Evolutionary conservation across 2,888 invertebrate genomes (phyloP).

Genomic region (Tridacna crocea): DNA sequence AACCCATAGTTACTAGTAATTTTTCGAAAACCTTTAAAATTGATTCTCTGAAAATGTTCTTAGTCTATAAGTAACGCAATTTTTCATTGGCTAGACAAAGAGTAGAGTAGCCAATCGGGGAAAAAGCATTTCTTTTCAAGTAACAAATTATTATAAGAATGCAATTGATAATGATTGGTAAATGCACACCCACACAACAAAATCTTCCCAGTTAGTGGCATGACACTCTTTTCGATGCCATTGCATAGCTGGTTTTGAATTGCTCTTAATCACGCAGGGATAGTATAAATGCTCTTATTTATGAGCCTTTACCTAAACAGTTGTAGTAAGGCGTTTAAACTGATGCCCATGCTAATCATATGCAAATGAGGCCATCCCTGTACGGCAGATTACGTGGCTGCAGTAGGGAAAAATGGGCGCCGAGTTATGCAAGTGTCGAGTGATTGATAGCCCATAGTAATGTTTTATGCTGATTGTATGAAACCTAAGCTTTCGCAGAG

Average conservation of each 20-base stretch:
- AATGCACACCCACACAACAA: too few species aligned
- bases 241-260: neutral
- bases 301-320: neutral
- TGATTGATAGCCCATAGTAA: slow-evolving; percentile 14
- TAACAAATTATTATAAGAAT: too few species aligned
- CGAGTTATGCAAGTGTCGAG: slow-evolving; percentile 20
- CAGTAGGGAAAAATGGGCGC: slow-evolving; percentile 14
- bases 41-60: too few species aligned
- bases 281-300: neutral
- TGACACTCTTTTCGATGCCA: neutral
- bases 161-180: too few species aligned
- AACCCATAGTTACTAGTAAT: too few species aligned
- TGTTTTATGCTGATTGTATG: slow-evolving; percentile 26
- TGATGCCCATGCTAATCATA: slow-evolving; percentile 20
- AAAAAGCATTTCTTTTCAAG: too few species aligned
- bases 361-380: slow-evolving; percentile 21
- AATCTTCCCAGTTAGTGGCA: too few species aligned
- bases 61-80: too few species aligned
- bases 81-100: too few species aligned
- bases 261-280: neutral
- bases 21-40: too few species aligned
- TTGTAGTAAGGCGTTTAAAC: neutral
- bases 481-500: slow-evolving; percentile 12
- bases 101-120: too few species aligned
- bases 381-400: slow-evolving; percentile 10